A percentile compares a stretch with the other conserved stretches of the same genome.
These are phyloP conservation scores for Temnothorax nylanderi DNA, from an alignment of 1,140 invertebrate genomes.

Conservation along the genomic window DNA sequence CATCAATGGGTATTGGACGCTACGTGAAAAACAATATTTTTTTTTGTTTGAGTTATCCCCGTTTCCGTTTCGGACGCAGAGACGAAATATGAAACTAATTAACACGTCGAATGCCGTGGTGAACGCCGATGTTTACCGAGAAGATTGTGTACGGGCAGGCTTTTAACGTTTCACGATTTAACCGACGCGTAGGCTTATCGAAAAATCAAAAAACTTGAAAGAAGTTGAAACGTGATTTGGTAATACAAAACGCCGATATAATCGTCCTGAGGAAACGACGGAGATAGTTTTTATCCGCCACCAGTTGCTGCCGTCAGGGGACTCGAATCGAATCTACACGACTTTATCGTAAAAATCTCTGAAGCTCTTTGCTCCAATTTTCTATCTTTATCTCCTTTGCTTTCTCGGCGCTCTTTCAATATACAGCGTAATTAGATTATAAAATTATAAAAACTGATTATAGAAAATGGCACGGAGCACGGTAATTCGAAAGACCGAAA, in stretches of 20 bases:
- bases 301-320: conserved; percentile 73
- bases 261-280: conserved; percentile 68
- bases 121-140: neutral
- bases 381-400: conserved; percentile 42
- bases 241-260: conserved; percentile 33
- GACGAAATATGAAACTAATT: conserved; percentile 35
- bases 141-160: neutral
- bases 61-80: neutral
- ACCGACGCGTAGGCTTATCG: neutral
- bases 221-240: neutral
- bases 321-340: conserved; percentile 69
- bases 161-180: neutral
- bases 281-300: conserved; percentile 69
- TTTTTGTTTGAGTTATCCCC: neutral
- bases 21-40: conserved; percentile 25
- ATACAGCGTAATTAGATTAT: conserved; percentile 60
- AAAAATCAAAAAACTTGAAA: neutral
- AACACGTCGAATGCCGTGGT: neutral
- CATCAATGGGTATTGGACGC: conserved; percentile 29
- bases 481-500: conserved; percentile 41
- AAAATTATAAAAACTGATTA: conserved; percentile 51
- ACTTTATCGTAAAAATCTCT: conserved; percentile 76
- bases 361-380: conserved; percentile 54
- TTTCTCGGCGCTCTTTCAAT: conserved; percentile 54
- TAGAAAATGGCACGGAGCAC: neutral